Evolutionary conservation across 2,888 invertebrate species (phyloP).

Genomic region (Dasypolia templi): DNA sequence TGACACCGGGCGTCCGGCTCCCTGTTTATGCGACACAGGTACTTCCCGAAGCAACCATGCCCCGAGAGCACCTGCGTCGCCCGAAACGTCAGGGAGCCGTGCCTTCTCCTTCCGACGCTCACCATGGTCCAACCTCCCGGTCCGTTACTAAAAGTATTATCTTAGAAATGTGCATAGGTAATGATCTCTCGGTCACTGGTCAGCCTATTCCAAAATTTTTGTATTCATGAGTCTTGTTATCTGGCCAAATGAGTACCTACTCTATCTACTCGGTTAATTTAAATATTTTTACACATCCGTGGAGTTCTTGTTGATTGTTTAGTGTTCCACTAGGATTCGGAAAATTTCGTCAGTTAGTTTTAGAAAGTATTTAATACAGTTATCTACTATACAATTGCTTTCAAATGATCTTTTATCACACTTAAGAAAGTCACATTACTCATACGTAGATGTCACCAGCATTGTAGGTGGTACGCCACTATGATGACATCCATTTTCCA

Average conservation of each 20-base stretch:
- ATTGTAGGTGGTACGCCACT: slow-evolving; percentile 45
- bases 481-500: slow-evolving; percentile 68
- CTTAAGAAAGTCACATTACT: slow-evolving; percentile 65
- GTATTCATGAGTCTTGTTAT: slow-evolving; percentile 36
- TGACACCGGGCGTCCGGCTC: no score
- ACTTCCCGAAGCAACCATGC: no score
- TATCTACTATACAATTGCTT: slow-evolving; percentile 41
- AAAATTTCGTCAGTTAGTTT: slow-evolving; percentile 4
- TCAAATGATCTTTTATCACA: slow-evolving; percentile 55
- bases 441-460: slow-evolving; percentile 46
- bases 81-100: no score
- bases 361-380: slow-evolving; percentile 24
- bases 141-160: slow-evolving; percentile 9
- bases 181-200: slow-evolving; percentile 13
- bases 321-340: slow-evolving; percentile 7
- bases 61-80: no score
- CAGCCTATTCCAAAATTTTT: slow-evolving; percentile 17
- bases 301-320: slow-evolving; percentile 12
- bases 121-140: not conserved
- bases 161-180: slow-evolving; percentile 10
- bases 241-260: slow-evolving; percentile 24
- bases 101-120: not conserved
- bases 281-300: slow-evolving; percentile 18
- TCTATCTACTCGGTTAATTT: not conserved
- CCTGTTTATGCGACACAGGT: no score